phyloP scores from a whole-genome alignment of 2,888 invertebrate genomes.

The Macaria notata region DNA sequence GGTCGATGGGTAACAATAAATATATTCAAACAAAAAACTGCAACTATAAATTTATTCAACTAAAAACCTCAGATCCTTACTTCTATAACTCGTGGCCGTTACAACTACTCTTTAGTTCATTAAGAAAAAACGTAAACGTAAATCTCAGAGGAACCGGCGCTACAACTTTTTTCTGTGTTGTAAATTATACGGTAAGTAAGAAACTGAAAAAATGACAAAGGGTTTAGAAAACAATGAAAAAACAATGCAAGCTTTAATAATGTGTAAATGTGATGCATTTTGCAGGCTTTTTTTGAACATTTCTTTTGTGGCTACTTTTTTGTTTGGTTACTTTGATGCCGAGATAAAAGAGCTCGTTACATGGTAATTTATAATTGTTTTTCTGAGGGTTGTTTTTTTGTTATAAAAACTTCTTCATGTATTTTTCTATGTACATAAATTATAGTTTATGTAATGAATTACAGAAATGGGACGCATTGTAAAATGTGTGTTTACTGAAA shows the following conservation, averaged over 20 bases:
- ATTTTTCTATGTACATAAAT: too few relatives aligned
- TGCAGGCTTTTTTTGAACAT: conserved; percentile 27
- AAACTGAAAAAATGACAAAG: conserved; percentile 37
- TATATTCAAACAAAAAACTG: too few relatives aligned
- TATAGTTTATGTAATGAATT: too few relatives aligned
- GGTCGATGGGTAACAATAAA: too few relatives aligned
- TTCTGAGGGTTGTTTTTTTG: conserved; percentile 10
- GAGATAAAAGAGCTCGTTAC: conserved; percentile 59
- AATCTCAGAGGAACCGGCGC: not conserved
- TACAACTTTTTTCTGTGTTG: conserved; percentile 35
- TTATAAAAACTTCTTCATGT: too few relatives aligned
- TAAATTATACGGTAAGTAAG: conserved; percentile 65
- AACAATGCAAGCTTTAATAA: conserved; percentile 32
- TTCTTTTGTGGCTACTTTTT: not conserved
- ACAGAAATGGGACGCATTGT: too few relatives aligned
- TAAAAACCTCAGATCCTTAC: too few relatives aligned
- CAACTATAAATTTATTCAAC: too few relatives aligned
- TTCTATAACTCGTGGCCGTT: too few relatives aligned
- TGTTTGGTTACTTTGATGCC: conserved; percentile 47
- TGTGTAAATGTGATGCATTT: conserved; percentile 43
- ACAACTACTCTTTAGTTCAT: too few relatives aligned
- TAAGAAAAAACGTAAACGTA: too few relatives aligned
- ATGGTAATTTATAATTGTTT: conserved; percentile 55
- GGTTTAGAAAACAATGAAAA: conserved; percentile 31
- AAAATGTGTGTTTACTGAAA: too few relatives aligned